Evolutionary conservation across 1,140 invertebrate species (phyloP).

Genomic region (Medauroidea extradentata): DNA sequence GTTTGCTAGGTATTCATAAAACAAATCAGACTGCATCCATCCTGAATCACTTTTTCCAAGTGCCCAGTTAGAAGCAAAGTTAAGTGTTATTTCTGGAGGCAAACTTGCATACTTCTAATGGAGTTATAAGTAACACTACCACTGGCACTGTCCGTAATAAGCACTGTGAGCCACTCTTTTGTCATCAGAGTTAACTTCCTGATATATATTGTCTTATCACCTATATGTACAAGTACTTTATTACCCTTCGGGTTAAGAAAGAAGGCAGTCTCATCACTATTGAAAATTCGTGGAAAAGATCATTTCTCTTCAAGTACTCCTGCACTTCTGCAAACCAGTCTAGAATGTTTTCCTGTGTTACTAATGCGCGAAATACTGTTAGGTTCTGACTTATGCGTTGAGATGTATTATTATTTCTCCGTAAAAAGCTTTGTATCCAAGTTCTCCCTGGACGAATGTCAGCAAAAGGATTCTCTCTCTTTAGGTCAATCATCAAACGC

Average conservation of each 20-base stretch:
- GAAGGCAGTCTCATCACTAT: conserved; percentile 40
- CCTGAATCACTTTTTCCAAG: conserved; percentile 17
- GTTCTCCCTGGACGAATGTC: conserved; percentile 8
- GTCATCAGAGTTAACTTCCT: conserved; percentile 17
- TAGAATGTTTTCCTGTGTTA: conserved; percentile 5
- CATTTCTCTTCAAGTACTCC: conserved; percentile 3
- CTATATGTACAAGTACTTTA: conserved; percentile 30
- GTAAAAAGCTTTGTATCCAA: conserved; percentile 4
- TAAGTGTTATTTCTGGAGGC: conserved; percentile 2
- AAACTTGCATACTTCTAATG: not conserved
- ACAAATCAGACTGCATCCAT: conserved; percentile 35
- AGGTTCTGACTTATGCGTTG: conserved; percentile 4
- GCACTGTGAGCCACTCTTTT: conserved; percentile 18
- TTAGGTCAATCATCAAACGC: conserved; percentile 32
- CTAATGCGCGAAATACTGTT: not conserved
- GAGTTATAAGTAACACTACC: conserved; percentile 6
- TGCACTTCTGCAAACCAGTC: conserved; percentile 8
- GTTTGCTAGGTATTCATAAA: conserved; percentile 36
- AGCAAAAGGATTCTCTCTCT: conserved; percentile 19
- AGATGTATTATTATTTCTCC: conserved; percentile 3
- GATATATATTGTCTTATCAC: conserved; percentile 30
- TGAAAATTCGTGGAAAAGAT: conserved; percentile 31
- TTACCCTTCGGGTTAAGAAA: conserved; percentile 33
- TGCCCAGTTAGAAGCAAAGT: conserved; percentile 3
- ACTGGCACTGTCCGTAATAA: conserved; percentile 11